These are phyloP conservation scores for Tinea trinotella DNA, from an alignment of 2,888 invertebrate genomes.

Conservation along the genomic window DNA sequence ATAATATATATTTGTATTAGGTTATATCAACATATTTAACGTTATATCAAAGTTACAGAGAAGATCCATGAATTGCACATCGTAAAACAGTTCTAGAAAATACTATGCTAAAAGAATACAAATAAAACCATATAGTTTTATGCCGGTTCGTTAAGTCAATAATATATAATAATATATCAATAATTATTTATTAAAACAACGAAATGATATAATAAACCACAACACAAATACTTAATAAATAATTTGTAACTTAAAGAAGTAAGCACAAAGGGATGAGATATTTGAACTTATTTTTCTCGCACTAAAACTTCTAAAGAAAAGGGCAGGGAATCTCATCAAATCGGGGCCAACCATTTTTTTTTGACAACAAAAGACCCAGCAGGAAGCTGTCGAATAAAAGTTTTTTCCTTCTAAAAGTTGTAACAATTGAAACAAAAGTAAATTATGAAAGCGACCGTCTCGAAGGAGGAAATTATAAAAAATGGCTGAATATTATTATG, in stretches of 20 bases:
- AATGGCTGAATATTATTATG: slow-evolving; percentile 31
- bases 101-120: too few species aligned
- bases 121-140: too few species aligned
- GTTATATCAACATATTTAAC: too few species aligned
- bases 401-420: slow-evolving; percentile 38
- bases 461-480: slow-evolving; percentile 49
- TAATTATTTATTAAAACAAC: too few species aligned
- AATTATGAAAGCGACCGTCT: slow-evolving; percentile 44
- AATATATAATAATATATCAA: too few species aligned
- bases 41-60: too few species aligned
- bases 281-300: slow-evolving; percentile 16
- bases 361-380: slow-evolving; percentile 23
- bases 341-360: slow-evolving; percentile 28
- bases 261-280: neutral
- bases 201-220: neutral
- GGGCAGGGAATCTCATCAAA: slow-evolving; percentile 36
- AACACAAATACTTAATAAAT: neutral
- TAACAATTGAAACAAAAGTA: slow-evolving; percentile 68
- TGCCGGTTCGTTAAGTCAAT: too few species aligned
- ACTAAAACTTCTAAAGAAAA: slow-evolving; percentile 26
- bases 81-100: too few species aligned
- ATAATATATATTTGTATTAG: too few species aligned
- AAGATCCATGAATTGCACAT: too few species aligned
- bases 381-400: slow-evolving; percentile 48
- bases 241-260: neutral